A percentile compares a stretch with the other conserved stretches of the same genome.
These are phyloP conservation scores for Heliconius ismenius DNA, from an alignment of 2,888 invertebrate species.

Conservation along the genomic window DNA sequence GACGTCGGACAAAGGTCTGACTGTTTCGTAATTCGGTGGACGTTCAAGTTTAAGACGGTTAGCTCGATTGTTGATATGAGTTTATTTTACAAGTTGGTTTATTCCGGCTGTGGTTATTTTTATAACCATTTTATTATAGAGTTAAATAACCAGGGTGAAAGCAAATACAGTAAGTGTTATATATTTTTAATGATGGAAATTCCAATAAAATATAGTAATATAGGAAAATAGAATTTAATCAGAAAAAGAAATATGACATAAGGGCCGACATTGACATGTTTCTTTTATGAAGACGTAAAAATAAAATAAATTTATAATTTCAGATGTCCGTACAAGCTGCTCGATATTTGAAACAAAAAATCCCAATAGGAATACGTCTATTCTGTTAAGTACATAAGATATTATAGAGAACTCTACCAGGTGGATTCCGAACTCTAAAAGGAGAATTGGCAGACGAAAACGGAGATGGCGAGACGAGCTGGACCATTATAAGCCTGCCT, in stretches of 20 bases:
- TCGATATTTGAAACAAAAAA: background rate
- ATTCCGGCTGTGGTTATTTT: background rate
- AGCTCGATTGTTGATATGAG: background rate
- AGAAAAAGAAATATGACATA: background rate
- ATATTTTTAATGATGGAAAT: background rate
- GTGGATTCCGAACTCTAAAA: no score
- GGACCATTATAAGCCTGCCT: no score
- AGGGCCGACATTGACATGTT: background rate
- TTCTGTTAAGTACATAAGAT: background rate
- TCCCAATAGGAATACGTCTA: background rate
- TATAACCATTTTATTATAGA: background rate
- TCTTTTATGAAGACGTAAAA: background rate
- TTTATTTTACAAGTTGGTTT: background rate
- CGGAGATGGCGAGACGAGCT: no score
- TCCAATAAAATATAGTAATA: background rate
- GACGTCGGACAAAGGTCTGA: background rate
- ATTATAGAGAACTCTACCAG: no score
- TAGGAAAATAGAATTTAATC: background rate
- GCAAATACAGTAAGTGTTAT: no score
- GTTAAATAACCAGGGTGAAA: no score
- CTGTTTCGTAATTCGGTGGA: background rate
- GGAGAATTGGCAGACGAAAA: no score
- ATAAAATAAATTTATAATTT: background rate
- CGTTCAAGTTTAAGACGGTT: constrained; percentile 5
- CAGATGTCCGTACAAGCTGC: no score